Evolutionary conservation across 2,888 invertebrate genomes (phyloP), one percentile per base, ranked within the genome.

Genomic region (Drosophila neotestacea): DNA sequence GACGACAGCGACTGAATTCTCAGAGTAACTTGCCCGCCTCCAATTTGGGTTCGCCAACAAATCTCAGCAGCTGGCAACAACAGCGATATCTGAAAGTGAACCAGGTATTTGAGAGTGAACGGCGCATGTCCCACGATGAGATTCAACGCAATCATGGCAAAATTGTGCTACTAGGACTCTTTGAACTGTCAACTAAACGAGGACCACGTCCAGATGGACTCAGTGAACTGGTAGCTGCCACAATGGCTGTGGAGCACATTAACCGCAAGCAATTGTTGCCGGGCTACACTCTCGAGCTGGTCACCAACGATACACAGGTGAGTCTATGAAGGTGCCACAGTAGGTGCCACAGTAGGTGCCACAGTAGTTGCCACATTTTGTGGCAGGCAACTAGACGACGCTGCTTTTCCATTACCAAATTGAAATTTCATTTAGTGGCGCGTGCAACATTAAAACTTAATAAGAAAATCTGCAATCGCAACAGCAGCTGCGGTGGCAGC

Each of bases 271-370:
- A 94, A 6, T 73, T 92, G 61, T 93, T 97, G 59, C 95, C 95
- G 0, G 96, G 96, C 48, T 97, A 97, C 89, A 94, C 93, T 51
- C 93, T 98, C 69, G 94, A 95, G 73, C 94, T 97, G 73, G 94
- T 97, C 86, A 95, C 95, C 81, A 97, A 97, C 90, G 97, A 98
- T 89, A 97, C 97, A 0, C 95, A 96, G 96, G 97, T 97, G 93
- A 93, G 93, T 68, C 42, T 10, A 16, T 10, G 10, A 16, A 10
- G 42, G 16, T 44, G 42, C 42, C 16, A 22, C 4, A 16, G 22
- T 16, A 42, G 7, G 34, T 16, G 28, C 51, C 34, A n/a, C n/a
- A n/a, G n/a, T n/a, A 10, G 42, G 16, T 44, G 42, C 42, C 16
- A 22, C 4, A 16, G 22, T 16, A 42, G 7, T 30, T 16, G 28